Percentiles rank a stretch among this genome's conserved stretches.
phyloP scores from a whole-genome alignment of 2,888 invertebrate species.

The Thumatha senex region DNA sequence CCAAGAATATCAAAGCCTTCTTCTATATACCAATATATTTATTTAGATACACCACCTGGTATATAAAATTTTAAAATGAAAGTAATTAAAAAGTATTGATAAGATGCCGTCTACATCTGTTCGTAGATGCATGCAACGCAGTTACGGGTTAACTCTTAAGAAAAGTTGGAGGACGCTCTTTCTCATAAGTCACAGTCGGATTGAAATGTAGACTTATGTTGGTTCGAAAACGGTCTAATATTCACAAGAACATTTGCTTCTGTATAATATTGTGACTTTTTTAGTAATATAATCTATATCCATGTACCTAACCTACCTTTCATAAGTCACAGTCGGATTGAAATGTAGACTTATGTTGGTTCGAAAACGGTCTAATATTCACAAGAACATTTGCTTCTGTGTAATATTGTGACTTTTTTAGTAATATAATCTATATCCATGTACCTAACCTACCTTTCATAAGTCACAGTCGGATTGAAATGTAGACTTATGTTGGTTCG shows the following conservation, averaged over 20 bases:
- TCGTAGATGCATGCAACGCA: constrained; percentile 20
- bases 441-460: no score
- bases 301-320: no score
- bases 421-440: background rate
- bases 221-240: constrained; percentile 28
- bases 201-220: constrained; percentile 38
- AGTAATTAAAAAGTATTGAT: no score
- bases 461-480: constrained; percentile 47
- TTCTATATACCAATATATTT: no score
- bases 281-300: background rate
- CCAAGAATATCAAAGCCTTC: no score
- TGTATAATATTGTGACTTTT: background rate
- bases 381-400: constrained; percentile 13
- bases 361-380: constrained; percentile 28
- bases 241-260: constrained; percentile 18
- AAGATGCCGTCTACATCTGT: background rate
- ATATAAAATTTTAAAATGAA: no score
- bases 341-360: constrained; percentile 35
- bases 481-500: constrained; percentile 31
- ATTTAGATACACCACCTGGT: no score
- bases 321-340: constrained; percentile 49
- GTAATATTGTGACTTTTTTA: background rate
- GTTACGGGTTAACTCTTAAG: constrained; percentile 46
- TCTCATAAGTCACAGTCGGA: constrained; percentile 49
- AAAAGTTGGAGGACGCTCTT: constrained; percentile 52